Evolutionary conservation across 2,113 vertebrate species (phyloP), one percentile per base, ranked within the genome.

Genomic region (Serinus canaria): DNA sequence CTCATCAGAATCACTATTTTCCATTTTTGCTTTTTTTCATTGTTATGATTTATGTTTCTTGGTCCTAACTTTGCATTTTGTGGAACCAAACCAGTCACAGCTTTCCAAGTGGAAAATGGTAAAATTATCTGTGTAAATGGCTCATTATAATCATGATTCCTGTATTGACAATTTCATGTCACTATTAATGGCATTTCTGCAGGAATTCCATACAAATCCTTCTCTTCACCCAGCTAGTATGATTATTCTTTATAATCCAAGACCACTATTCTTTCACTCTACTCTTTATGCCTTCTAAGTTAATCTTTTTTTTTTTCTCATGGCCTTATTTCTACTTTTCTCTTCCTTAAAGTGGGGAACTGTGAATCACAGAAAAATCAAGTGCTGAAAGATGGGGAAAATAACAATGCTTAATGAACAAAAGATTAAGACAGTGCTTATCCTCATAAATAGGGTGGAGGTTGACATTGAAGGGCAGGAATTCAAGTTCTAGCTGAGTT

Each of bases 401-500:
- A 74, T 11, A 81, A 27, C 7, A 49, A 43, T 10, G 1, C 55
- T 87, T 74, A 87, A 72, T 59, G 33, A 59, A 75, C 87, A 49
- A 1, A 25, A 92, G 10, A 43, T 73, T 33, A 75, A 62, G 20
- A n/a, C 3, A 8, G 15, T 50, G 13, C 2, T 81, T 7, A 46
- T 81, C 23, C 8, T 47, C 2, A 1, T 10, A 84, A 60, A 81
- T 3, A 70, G 3, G 0, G 1, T 73, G 6, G 10, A 2, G 5
- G 15, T 16, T 23, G 21, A 5, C 14, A n/a, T 8, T 50, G 39
- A 78, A 83, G 6, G 10, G 6, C 50, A 59, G 9, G 7, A 14
- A 31, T 83, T 83, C 1, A 2, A 31, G 6, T 73, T 73, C n/a
- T 76, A 21, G 9, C 5, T 72, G 37, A 74, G 20, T 5, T 70